Percentiles rank a stretch among this genome's conserved stretches.
These are phyloP conservation scores for Gobio gobio DNA, from an alignment of 2,113 vertebrate genomes.

Conservation along the genomic window DNA sequence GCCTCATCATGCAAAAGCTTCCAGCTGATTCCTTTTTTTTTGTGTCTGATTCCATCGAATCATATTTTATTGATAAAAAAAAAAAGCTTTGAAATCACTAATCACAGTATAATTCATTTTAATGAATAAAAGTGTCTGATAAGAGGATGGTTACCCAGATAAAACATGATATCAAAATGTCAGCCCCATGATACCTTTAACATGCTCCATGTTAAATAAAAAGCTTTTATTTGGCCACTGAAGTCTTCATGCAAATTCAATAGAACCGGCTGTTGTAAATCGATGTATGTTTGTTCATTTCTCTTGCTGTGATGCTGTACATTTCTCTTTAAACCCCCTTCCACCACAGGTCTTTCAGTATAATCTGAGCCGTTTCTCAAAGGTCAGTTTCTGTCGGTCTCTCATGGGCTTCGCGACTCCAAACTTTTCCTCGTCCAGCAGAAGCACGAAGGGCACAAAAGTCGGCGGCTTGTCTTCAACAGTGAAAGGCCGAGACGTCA, in stretches of 20 bases:
- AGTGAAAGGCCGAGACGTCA: conserved; percentile 53
- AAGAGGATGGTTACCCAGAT: not conserved
- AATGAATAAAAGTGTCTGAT: not conserved
- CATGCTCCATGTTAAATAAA: not conserved
- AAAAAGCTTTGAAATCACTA: not conserved
- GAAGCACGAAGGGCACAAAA: not conserved
- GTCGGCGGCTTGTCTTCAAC: not conserved
- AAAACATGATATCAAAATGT: not conserved
- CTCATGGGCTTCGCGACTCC: not conserved
- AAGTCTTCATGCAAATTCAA: not conserved
- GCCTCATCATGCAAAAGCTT: not conserved
- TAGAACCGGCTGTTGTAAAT: not conserved
- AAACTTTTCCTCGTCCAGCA: not conserved
- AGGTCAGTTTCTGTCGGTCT: not conserved
- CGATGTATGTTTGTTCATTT: not conserved
- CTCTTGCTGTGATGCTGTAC: not conserved
- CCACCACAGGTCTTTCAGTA: not conserved
- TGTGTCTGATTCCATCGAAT: not conserved
- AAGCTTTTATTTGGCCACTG: too few relatives aligned
- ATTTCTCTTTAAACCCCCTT: not conserved
- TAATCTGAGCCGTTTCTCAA: conserved; percentile 9
- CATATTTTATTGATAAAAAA: not conserved
- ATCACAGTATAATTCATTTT: not conserved
- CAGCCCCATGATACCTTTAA: not conserved
- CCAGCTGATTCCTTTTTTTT: not conserved